Evolutionary conservation across 2,113 vertebrate species (phyloP), one percentile per base, ranked within the genome.

Genomic region (Poeciliopsis turrubarensis): DNA sequence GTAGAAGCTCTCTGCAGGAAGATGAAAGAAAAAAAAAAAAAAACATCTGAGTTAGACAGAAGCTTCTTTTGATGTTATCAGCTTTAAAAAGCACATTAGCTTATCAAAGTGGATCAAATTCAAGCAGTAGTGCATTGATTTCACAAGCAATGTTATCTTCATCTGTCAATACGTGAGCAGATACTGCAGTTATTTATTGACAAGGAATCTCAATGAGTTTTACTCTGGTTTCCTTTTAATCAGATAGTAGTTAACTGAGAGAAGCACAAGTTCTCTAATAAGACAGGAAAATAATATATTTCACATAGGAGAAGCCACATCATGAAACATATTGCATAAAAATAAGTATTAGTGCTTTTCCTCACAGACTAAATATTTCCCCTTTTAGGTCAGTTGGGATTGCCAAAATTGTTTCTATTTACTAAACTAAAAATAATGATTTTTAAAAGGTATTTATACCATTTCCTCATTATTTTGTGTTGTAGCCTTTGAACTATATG

Each of bases 1-100:
- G 87, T 95, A 97, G 94, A 97, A 98, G 65, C 96, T 97, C 90
- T 96, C 98, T 99, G 51, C 10, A 51, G 60, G 47, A 37, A 0
- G 37, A 70, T 17, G 82, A 7, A 61, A 34, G 34, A 47, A 34
- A 37, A 70, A 39, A 4, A 39, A 4, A 62, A 11, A 25, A 8
- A 54, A 15, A 25, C 34, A 37, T 25, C 51, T 15, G 30, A 27
- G 11, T 68, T 17, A 51, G 27, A 54, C 29, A 0, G 22, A 44
- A 25, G 29, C 25, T 25, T 66, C 31, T 22, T 22, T 72, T 4
- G 10, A 34, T 32, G 30, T 51, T 22, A 68, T 41, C 29, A 51
- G 65, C 12, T 72, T 5, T 39, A 6, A 32, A 65, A 70, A 47
- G 65, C 19, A 63, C 7, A 15, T 15, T 22, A 3, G 4, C 13